phyloP scores from a whole-genome alignment of 2,888 invertebrate species.

The Drosophila koepferae region DNA sequence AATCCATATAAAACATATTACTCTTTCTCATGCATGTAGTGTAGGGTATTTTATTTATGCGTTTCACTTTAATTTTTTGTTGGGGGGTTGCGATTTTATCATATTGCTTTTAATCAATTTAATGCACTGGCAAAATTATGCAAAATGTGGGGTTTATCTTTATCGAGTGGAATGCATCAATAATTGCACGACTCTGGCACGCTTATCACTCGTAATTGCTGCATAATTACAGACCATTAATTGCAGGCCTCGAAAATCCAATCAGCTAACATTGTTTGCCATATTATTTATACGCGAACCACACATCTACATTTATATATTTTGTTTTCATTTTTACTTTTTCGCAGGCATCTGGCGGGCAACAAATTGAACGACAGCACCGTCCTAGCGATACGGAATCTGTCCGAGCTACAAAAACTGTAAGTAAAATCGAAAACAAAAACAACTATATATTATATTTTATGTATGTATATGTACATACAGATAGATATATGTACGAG shows the following conservation, averaged over 20 bases:
- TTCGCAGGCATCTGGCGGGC: conserved; percentile 86
- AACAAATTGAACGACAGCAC: conserved; percentile 86
- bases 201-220: conserved; percentile 58
- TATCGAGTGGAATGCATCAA: conserved; percentile 61
- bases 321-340: conserved; percentile 17
- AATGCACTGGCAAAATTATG: conserved; percentile 71
- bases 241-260: conserved; percentile 37
- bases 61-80: conserved; percentile 17
- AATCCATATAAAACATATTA: not conserved
- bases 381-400: conserved; percentile 85
- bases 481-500: not conserved
- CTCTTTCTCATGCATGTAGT: not conserved
- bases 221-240: conserved; percentile 60
- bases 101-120: conserved; percentile 72
- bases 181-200: conserved; percentile 47
- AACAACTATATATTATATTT: not conserved
- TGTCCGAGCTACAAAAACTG: conserved; percentile 86
- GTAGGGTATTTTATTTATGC: conserved; percentile 24
- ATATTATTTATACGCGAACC: not conserved
- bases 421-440: conserved; percentile 78
- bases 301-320: not conserved
- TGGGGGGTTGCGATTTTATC: conserved; percentile 79
- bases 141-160: conserved; percentile 43
- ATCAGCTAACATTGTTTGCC: conserved; percentile 55
- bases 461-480: not conserved